These are phyloP conservation scores for Pangasianodon gigas DNA, from an alignment of 2,113 vertebrate genomes.

Conservation along the genomic window DNA sequence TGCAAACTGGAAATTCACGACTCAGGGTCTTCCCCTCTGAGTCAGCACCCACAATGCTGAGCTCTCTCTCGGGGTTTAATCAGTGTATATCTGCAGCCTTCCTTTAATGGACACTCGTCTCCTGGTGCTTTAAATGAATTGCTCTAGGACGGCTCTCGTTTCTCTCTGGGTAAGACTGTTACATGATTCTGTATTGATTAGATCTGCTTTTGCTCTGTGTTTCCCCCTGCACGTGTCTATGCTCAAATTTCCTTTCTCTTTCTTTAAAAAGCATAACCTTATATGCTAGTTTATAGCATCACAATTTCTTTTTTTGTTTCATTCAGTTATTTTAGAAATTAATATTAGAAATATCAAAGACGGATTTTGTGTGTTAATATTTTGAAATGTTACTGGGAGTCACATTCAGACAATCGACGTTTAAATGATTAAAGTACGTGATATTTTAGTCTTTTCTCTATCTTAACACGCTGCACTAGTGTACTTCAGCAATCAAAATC, in stretches of 20 bases:
- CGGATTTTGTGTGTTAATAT: too few species aligned
- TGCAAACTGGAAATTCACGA: constrained; percentile 58
- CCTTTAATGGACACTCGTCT: background rate
- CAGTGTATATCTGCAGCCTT: background rate
- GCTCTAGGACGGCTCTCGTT: background rate
- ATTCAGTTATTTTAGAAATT: too few species aligned
- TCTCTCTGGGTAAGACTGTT: background rate
- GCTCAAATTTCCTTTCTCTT: background rate
- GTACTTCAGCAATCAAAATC: too few species aligned
- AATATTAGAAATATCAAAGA: too few species aligned
- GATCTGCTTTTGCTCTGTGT: background rate
- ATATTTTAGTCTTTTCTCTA: too few species aligned
- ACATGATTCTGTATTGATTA: background rate
- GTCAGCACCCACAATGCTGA: background rate
- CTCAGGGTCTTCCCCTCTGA: background rate
- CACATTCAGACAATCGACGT: too few species aligned
- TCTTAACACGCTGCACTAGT: too few species aligned
- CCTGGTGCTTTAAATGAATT: background rate
- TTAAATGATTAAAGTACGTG: too few species aligned
- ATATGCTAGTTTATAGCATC: too few species aligned
- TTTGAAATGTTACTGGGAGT: too few species aligned
- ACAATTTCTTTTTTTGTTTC: background rate
- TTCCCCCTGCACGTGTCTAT: background rate
- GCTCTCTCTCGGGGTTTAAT: background rate
- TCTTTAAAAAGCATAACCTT: too few species aligned